A percentile compares a stretch with the other conserved stretches of the same genome.
Conservation (phyloP, 2,888 invertebrate species). For the Coenonympha arcania region DNA sequence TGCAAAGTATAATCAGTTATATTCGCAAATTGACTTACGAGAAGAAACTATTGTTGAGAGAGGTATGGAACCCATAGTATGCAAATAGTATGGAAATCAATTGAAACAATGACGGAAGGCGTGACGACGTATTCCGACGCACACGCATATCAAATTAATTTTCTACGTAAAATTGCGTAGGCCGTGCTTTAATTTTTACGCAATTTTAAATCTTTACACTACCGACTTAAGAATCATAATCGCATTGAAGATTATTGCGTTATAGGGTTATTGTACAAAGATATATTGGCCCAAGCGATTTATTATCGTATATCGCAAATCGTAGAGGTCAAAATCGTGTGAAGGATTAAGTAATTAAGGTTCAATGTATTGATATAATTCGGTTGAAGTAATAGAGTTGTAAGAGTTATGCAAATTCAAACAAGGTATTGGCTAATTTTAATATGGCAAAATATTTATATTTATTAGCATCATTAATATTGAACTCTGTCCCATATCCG, state of each 20-base stretch:
- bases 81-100: constrained; percentile 26
- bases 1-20: too few species aligned
- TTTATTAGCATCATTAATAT: not conserved
- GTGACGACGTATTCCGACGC: constrained; percentile 26
- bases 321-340: not conserved
- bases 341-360: not conserved
- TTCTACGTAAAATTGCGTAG: constrained; percentile 7
- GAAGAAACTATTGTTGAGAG: not conserved
- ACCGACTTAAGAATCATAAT: not conserved
- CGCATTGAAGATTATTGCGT: not conserved
- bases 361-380: not conserved
- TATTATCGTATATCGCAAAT: not conserved
- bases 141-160: constrained; percentile 25
- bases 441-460: not conserved
- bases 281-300: not conserved
- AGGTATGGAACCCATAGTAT: constrained; percentile 16
- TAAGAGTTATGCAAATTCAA: not conserved
- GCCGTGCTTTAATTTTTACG: not conserved
- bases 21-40: not conserved
- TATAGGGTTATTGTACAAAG: not conserved
- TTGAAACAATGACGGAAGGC: constrained; percentile 27
- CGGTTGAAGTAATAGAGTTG: not conserved
- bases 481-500: too few species aligned
- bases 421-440: not conserved
- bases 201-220: not conserved